Percentiles rank a stretch among this genome's conserved stretches.
Conservation (phyloP, 2,797 vertebrate genomes). For the Sebastolobus altivelis region DNA sequence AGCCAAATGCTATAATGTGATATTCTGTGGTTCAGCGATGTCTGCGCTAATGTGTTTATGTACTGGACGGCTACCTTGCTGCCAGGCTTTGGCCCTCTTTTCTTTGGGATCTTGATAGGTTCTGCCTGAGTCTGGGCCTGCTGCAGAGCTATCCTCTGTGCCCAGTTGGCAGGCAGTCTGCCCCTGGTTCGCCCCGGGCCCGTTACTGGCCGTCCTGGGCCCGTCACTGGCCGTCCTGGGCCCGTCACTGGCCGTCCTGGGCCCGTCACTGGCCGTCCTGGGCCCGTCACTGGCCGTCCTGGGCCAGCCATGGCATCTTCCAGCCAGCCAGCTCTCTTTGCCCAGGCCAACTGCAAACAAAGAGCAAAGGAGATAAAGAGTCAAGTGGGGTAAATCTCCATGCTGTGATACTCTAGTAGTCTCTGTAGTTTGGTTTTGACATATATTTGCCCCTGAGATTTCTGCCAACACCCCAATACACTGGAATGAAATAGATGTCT, state of each 20-base stretch:
- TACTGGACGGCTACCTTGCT: conserved; percentile 90
- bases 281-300: conserved; percentile 77
- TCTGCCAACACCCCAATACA: too few species aligned
- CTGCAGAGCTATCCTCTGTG: conserved; percentile 87
- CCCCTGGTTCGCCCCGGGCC: conserved; percentile 83
- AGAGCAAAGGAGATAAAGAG: background rate
- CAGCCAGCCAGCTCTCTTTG: conserved; percentile 82
- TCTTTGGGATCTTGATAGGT: conserved; percentile 96
- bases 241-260: too few species aligned
- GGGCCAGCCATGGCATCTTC: conserved; percentile 83
- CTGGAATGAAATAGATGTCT: background rate
- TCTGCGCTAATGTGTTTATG: background rate
- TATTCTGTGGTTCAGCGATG: background rate
- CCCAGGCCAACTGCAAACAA: conserved; percentile 80
- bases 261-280: conserved; percentile 34
- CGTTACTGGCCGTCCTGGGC: conserved; percentile 53
- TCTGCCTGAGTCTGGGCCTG: conserved; percentile 87
- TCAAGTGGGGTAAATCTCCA: background rate
- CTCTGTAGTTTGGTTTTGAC: background rate
- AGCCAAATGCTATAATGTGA: background rate
- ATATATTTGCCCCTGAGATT: background rate
- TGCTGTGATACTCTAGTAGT: background rate
- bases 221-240: too few species aligned
- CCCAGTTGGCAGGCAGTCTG: conserved; percentile 84
- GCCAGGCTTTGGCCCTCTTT: conserved; percentile 98